Base-by-base conservation (phyloP, 2,888 invertebrate genomes). In the Spodoptera picta region DNA sequence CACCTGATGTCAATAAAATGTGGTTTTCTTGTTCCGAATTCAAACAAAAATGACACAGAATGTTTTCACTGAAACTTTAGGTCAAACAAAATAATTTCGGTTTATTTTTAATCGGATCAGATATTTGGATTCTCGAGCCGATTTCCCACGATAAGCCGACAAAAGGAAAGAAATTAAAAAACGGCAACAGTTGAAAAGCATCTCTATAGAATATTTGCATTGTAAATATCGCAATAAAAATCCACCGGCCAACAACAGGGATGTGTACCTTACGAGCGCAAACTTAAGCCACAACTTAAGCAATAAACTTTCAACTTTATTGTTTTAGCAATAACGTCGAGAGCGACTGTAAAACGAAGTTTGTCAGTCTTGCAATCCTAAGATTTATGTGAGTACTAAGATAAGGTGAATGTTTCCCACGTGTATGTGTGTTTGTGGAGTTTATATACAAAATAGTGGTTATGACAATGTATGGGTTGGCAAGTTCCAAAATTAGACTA, bases 161-260 rank as follows among this genome's bases (percentile, higher is more conserved):
- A 45, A 9, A 43, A 66, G 70, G 61, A 64, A 64, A 12, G 6
- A 58, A 65, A 14, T 51, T 36, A 47, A 43, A 47, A 60, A 62
- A 45, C 55, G 3, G 65, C 51, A 52, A 63, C 59, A 56, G 56
- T 68, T 71, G 77, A 79, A 73, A 77, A 78, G 66, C 77, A 60
- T 69, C 68, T 73, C 61, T 57, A 73, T 74, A 55, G 57, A 36
- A 52, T 64, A 71, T 75, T 71, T 74, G 67, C 76, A 76, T 67
- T 80, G 76, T 71, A 76, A 74, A 80, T 71, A 68, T 62, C 10
- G 23, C 51, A 69, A 61, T 76, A 69, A 79, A 76, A 67, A 59
- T 27, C 49, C 50, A 7, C 7, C 9, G 9, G 9, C 57, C 56
- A 51, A 44, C 59, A 72, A 69, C 69, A 67, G 55, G 73, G 53